Evolutionary conservation across 1,140 invertebrate species (phyloP), one percentile per base, ranked within the genome.

Genomic region (Ruditapes philippinarum): DNA sequence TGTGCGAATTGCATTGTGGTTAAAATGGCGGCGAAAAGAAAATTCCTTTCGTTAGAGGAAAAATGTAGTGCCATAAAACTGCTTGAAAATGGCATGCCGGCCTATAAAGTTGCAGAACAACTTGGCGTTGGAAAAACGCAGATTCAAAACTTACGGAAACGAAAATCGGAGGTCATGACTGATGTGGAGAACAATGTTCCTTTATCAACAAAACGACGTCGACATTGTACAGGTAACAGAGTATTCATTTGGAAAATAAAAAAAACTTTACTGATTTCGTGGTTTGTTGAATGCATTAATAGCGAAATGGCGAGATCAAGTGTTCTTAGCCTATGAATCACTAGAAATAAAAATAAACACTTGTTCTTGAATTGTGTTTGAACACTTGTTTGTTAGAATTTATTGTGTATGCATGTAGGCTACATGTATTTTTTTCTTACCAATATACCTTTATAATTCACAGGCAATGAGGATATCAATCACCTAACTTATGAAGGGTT

Each of bases 51-150:
- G 14, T 73, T 73, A 73, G 68, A 73, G 7, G 31, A 73, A 33
- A 73, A 31, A 73, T 38, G 31, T 40, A 38, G 17, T 38, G 38
- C 38, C 68, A 36, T 38, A 40, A 40, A 19, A 31, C n/a, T n/a
- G n/a, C n/a, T n/a, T 65, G 62, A 12, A 65, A 11, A 22, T 12
- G 11, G 28, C 12, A 9, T 65, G 9, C 12, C 12, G 11, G n/a
- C n/a, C n/a, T n/a, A n/a, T n/a, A n/a, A n/a, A n/a, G n/a, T n/a
- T n/a, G n/a, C n/a, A n/a, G n/a, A n/a, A n/a, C n/a, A n/a, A n/a
- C n/a, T n/a, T n/a, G n/a, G n/a, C n/a, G 68, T 73, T 73, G n/a
- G 68, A 31, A 73, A 73, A 73, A 73, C 31, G 17, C 68, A 73
- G 38, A 73, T 73, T 38, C 68, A 73, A 40, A 38, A 19, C 68